Base-by-base conservation (phyloP, 2,888 invertebrate genomes). In the Lymantria monacha region DNA sequence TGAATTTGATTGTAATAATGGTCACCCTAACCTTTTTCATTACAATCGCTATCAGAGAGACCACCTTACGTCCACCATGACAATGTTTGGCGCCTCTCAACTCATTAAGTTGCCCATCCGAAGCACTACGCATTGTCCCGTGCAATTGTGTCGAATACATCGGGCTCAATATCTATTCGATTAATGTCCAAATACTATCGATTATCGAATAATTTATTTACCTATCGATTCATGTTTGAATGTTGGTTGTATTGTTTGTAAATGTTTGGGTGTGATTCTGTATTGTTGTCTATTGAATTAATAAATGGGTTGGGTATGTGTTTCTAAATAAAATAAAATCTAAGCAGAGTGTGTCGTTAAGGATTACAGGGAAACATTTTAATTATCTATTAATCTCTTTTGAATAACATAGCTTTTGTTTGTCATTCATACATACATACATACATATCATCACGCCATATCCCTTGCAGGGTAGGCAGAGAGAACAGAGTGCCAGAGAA, bases 181-280 rank as follows among this genome's bases (percentile, higher is more conserved):
- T 64, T 75, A 58, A 63, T 64, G 72, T 66, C 70, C 70, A 53
- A 74, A 72, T 69, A 63, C 59, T 66, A 71, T 68, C 71, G 72
- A 68, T 72, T 70, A 63, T 61, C 59, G 55, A 67, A 69, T 72
- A 68, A 76, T 76, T 76, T 72, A 75, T 65, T 2, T 22, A 22
- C 3, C 22, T 22, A 62, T 67, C 60, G 59, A 58, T 57, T 60
- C 52, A 30, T 44, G 56, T 59, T 60, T 51, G 48, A 41, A 36
- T 22, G 41, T 40, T 49, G n/a, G 12, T 22, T 37, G 45, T 46
- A 59, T 63, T 67, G 68, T 67, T 66, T 62, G 63, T 61, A 44
- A 55, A 59, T 59, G 54, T 47, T 51, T 57, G 48, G 48, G 65
- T 49, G 54, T 40, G 46, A 52, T 56, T 67, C 52, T 53, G 59